Base-by-base conservation (phyloP, 2,797 vertebrate species). In the Acanthiza pusilla region DNA sequence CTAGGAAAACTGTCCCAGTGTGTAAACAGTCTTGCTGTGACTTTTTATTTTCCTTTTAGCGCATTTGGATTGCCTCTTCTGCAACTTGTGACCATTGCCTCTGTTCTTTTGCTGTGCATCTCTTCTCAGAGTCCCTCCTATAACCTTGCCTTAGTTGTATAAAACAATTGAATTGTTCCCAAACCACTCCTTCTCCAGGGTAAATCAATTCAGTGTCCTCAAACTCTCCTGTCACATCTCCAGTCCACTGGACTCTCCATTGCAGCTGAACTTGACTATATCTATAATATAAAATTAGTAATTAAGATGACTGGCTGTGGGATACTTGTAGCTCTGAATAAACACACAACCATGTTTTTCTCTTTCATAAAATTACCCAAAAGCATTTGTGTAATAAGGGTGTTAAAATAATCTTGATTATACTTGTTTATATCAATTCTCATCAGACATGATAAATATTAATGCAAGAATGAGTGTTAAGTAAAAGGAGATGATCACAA, bases 351-450 rank as follows among this genome's bases (percentile, higher is more conserved):
- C n/a, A 34, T 55, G 38, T 60, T 92, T 85, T 63, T 30, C 45
- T 65, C 58, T 88, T 90, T 91, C 54, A 68, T 70, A 75, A 88
- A 75, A 83, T 74, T 75, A 63, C 19, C 36, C 54, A 11, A 80
- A 88, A 91, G 40, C 2, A 3, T 63, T 87, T 92, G 51, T 89
- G 62, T 84, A 89, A 89, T 72, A 87, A 84, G n/a, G 66, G 88
- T 89, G 65, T 51, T 84, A 73, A 93, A 94, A 93, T 92, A 61
- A 93, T 91, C 81, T 94, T 89, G 55, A 85, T 95, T 92, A 83
- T 84, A 83, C 82, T 94, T 89, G 68, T 96, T 92, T 95, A 84
- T 92, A 93, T 94, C 62, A 78, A 89, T 93, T 96, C 82, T 95
- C 66, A 94, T 96, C 87, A 92, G 87, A 45, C 27, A 51, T 45